These are phyloP conservation scores for Haliclona indistincta DNA, from an alignment of 37 sponge, comb jelly and placozoan genomes.

Conservation along the genomic window DNA sequence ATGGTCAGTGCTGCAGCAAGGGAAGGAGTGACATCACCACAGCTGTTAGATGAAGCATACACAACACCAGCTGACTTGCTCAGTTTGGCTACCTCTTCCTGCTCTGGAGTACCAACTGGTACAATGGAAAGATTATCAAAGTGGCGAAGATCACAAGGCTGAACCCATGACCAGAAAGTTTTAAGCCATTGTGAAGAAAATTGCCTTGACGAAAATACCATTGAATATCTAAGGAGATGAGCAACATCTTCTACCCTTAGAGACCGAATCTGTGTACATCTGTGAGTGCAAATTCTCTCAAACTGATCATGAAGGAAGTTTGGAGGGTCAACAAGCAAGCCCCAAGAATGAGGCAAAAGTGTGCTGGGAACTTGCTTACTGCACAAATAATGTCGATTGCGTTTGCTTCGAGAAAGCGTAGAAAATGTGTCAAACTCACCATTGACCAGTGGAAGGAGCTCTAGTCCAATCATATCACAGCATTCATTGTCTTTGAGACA, in stretches of 20 bases:
- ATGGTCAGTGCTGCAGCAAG: no score
- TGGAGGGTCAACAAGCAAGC: constrained; percentile 14
- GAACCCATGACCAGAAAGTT: constrained; percentile 42
- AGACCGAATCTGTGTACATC: constrained; percentile 12
- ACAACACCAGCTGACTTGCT: no score
- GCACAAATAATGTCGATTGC: constrained; percentile 27
- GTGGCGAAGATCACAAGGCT: background rate
- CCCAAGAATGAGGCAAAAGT: constrained; percentile 22
- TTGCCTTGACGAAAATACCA: background rate
- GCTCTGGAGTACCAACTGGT: background rate
- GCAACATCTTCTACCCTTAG: constrained; percentile 1
- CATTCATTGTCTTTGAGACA: constrained; percentile 41
- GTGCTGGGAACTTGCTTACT: constrained; percentile 2
- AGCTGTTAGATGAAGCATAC: no score
- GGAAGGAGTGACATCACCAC: no score
- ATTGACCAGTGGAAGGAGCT: constrained; percentile 50
- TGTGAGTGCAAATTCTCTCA: background rate
- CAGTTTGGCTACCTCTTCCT: no score
- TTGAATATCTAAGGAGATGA: background rate
- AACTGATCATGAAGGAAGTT: constrained; percentile 1
- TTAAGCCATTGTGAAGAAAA: constrained; percentile 14
- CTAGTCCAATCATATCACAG: constrained; percentile 23
- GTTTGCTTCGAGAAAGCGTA: background rate
- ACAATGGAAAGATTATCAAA: constrained; percentile 5
- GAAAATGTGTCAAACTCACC: constrained; percentile 30